These are phyloP conservation scores for Semaprochilodus insignis DNA, from an alignment of 2,797 vertebrate genomes.

Conservation along the genomic window DNA sequence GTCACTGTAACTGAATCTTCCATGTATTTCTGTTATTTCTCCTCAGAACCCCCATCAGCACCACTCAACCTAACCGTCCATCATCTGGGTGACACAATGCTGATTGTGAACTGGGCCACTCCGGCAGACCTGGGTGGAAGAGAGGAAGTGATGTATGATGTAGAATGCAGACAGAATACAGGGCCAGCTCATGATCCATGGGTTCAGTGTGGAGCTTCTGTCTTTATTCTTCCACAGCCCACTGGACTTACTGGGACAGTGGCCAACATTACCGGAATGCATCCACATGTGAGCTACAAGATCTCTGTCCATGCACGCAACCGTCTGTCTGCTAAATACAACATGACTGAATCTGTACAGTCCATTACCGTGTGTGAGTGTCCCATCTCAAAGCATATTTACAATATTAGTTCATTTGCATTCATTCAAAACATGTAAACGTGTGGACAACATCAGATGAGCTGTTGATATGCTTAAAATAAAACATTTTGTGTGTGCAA, in stretches of 20 bases:
- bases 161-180: slow-evolving; percentile 63
- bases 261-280: slow-evolving; percentile 64
- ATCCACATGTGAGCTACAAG: slow-evolving; percentile 60
- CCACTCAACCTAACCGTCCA: slow-evolving; percentile 65
- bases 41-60: slow-evolving; percentile 70
- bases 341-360: slow-evolving; percentile 46
- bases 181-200: slow-evolving; percentile 47
- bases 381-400: not conserved
- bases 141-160: slow-evolving; percentile 62
- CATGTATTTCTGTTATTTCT: not conserved
- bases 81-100: slow-evolving; percentile 41
- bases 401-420: not conserved
- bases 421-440: too few relatives aligned
- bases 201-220: slow-evolving; percentile 53
- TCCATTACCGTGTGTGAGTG: slow-evolving; percentile 63
- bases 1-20: not conserved
- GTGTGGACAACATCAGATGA: not conserved
- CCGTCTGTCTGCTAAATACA: slow-evolving; percentile 50
- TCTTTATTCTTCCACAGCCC: slow-evolving; percentile 49
- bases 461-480: too few relatives aligned
- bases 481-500: not conserved
- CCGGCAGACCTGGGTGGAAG: slow-evolving; percentile 68
- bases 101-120: slow-evolving; percentile 67
- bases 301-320: slow-evolving; percentile 68
- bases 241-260: slow-evolving; percentile 42